Evolutionary conservation across 1,140 invertebrate species (phyloP), one percentile per base, ranked within the genome.

Genomic region (Aplysia californica): DNA sequence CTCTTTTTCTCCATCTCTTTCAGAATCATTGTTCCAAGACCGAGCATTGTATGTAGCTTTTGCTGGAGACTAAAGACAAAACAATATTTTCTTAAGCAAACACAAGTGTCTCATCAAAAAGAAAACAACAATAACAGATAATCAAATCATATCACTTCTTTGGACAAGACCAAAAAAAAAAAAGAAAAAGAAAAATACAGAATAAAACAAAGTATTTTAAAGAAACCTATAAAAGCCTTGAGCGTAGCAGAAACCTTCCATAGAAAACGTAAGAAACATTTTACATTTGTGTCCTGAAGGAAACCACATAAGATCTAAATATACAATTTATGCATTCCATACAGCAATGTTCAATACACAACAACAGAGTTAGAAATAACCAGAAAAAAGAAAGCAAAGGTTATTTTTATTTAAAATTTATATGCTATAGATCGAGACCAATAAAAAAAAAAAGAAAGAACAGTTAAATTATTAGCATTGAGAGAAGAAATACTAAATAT

Each of bases 11-110:
- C 15, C 65, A 21, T 64, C 26, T 58, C 67, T 75, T 59, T 82
- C 77, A 1, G 75, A 70, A 0, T 80, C 80, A 44, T 56, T 76
- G 35, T 83, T 73, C 83, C 83, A 84, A 15, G 83, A 82, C 64
- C 83, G 71, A 15, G 78, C 77, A 83, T 84, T 84, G 75, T 84
- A 84, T 18, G 81, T 76, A 2, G 83, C 83, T 39, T 86, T 85
- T 26, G 80, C 77, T 59, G 84, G 83, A n/a, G 83, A 82, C 83
- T 84, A 80, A 80, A 50, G 74, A 65, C 61, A 67, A 2, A 50
- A 15, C 5, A 39, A 64, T 20, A 59, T 15, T 6, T 21, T 36
- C n/a, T 26, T 20, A 58, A 59, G 23, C 36, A 31, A 38, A 69
- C 26, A 20, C 6, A 3, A 2, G 29, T 38, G 6, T 50, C 15